Percentiles rank a stretch among this genome's conserved stretches.
phyloP scores from a whole-genome alignment of 2,113 vertebrate species.

The Gymnorhina tibicen region DNA sequence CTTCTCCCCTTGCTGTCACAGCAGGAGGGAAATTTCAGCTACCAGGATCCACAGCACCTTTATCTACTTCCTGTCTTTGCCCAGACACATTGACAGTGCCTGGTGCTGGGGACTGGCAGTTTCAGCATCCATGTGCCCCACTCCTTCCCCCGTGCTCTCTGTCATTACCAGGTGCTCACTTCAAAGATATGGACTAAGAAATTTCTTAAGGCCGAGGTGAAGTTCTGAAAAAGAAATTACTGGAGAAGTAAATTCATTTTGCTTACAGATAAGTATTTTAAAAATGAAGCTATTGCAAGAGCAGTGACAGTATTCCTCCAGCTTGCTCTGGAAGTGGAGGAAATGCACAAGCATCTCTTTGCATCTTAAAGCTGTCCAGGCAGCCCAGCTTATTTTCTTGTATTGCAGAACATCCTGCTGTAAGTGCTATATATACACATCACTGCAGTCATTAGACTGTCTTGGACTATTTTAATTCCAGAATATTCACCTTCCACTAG shows the following conservation, averaged over 20 bases:
- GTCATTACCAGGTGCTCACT: background rate
- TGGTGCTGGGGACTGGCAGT: background rate
- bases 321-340: background rate
- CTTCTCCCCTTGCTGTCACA: background rate
- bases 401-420: background rate
- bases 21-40: constrained; percentile 3
- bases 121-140: background rate
- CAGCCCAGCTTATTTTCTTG: background rate
- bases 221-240: background rate
- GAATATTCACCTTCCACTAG: background rate
- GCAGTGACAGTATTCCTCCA: background rate
- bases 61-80: background rate
- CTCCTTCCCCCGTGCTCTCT: background rate
- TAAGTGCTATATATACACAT: background rate
- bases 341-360: background rate
- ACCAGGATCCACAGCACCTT: background rate
- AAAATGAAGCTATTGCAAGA: background rate
- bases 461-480: constrained; percentile 10
- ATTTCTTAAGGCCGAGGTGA: background rate
- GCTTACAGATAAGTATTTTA: background rate
- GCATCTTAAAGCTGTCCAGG: background rate
- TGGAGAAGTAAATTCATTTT: background rate
- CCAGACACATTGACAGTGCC: background rate
- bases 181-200: background rate
- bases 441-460: background rate